phyloP scores from a whole-genome alignment of 2,113 vertebrate genomes.

The Aegithalos caudatus region DNA sequence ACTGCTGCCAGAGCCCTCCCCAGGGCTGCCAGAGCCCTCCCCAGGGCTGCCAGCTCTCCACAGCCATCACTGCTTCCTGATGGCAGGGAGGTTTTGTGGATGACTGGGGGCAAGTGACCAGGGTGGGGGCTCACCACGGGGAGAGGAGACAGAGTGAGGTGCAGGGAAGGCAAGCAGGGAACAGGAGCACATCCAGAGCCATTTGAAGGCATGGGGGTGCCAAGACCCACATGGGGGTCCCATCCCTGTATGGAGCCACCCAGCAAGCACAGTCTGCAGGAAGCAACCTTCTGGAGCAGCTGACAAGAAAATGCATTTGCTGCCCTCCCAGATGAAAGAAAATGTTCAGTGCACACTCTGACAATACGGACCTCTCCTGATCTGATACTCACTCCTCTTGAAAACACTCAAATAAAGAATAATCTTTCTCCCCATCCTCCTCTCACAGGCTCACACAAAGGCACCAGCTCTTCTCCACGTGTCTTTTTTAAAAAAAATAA shows the following conservation, averaged over 20 bases:
- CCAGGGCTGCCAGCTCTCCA: background rate
- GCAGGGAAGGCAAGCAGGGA: background rate
- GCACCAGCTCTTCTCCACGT: background rate
- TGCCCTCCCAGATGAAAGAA: background rate
- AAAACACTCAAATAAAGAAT: background rate
- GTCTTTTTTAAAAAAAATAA: background rate
- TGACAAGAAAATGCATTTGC: background rate
- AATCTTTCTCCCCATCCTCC: background rate
- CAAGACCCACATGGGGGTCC: rapidly evolving
- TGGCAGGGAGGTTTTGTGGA: background rate
- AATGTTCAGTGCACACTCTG: background rate
- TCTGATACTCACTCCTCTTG: background rate
- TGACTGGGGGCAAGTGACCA: background rate
- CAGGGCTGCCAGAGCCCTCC: background rate
- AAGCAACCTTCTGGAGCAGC: background rate
- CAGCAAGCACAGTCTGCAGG: background rate
- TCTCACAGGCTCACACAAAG: background rate
- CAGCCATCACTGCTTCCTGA: background rate
- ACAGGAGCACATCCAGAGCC: background rate
- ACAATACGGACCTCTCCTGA: background rate
- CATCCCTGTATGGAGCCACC: background rate
- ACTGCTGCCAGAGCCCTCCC: background rate
- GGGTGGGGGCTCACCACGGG: background rate
- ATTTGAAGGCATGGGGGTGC: rapidly evolving
- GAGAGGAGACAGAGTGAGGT: background rate